Evolutionary conservation across 2,888 invertebrate species (phyloP), one percentile per base, ranked within the genome.

Genomic region (Brachycybe producta): DNA sequence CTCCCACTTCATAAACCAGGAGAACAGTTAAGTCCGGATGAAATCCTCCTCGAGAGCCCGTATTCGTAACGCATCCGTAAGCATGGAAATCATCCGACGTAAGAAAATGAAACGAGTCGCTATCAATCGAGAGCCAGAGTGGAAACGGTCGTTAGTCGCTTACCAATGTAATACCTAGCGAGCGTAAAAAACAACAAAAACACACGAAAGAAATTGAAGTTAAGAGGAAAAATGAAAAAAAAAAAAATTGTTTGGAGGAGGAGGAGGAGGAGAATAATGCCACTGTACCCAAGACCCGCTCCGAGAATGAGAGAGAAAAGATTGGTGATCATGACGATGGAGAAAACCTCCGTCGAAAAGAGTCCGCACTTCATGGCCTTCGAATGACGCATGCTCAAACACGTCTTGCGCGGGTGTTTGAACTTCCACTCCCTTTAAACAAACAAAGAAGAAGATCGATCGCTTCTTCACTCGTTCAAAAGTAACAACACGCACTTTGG

Each of bases 281-380:
- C n/a, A 42, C 28, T 73, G 73, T 67, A 88, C 86, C 92, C 92
- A 61, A 94, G 78, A 53, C 92, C 91, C 54, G 91, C 85, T 56
- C 92, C 92, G 54, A 94, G 73, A 57, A 94, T 70, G 55, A 94
- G 73, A 5, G 91, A 91, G 49, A 94, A 75, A 56, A 94, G 74
- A 72, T 92, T 94, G 58, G 88, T 86, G 61, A 94, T 75, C 59
- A 94, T 77, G 58, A 94, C 76, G 40, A 91, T 86, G 62, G 88
- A 86, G 44, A 92, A 70, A 46, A 92, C 85, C 70, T 88, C 86
- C 65, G 84, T 81, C 46, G 86, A 85, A 71, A 90, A 90, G 59
- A 88, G 74, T 56, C 84, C 84, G 52, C 80, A 78, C 65, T 82
- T 79, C 52, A 82, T 82, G 56, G 82, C 74, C 65, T 80, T 79